These are phyloP conservation scores for Anagrus nilaparvatae DNA, from an alignment of 1,140 invertebrate species.

Conservation along the genomic window DNA sequence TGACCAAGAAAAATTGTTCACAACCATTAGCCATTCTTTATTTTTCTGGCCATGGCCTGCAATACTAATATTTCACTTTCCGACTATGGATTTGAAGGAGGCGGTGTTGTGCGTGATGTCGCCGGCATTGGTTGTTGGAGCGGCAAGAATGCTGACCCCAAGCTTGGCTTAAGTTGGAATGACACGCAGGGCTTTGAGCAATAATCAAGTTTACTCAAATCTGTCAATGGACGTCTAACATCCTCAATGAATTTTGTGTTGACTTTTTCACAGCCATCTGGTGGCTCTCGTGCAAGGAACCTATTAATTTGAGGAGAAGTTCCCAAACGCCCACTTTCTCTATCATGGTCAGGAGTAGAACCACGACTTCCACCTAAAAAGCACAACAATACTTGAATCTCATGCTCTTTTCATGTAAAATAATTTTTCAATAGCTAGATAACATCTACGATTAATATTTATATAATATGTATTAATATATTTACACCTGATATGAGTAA, in stretches of 20 bases:
- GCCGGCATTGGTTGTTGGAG: conserved; percentile 49
- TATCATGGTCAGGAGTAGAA: conserved; percentile 50
- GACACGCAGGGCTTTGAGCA: conserved; percentile 53
- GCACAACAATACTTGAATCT: conserved; percentile 10
- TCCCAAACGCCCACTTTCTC: conserved; percentile 45
- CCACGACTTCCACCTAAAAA: conserved; percentile 46
- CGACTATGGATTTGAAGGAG: conserved; percentile 46
- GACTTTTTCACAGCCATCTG: conserved; percentile 79
- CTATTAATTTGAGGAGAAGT: conserved; percentile 75
- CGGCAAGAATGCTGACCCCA: conserved; percentile 72
- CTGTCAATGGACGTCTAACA: conserved; percentile 44
- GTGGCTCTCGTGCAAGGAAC: conserved; percentile 74
- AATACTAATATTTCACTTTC: too few relatives aligned
- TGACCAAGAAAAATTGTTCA: too few relatives aligned
- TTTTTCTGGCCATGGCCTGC: too few relatives aligned
- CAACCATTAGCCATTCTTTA: too few relatives aligned
- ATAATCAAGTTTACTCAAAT: conserved; percentile 42
- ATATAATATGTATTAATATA: conserved; percentile 1
- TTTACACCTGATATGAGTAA: too few relatives aligned
- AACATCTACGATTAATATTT: too few relatives aligned
- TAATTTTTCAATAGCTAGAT: too few relatives aligned
- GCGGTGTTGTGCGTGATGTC: conserved; percentile 32
- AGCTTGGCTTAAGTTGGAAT: conserved; percentile 70
- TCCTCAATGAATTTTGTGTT: conserved; percentile 57
- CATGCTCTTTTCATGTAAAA: too few relatives aligned